A percentile compares a stretch with the other conserved stretches of the same genome.
Conservation (phyloP, 2,888 invertebrate species). For the Luffia ferchaultella region DNA sequence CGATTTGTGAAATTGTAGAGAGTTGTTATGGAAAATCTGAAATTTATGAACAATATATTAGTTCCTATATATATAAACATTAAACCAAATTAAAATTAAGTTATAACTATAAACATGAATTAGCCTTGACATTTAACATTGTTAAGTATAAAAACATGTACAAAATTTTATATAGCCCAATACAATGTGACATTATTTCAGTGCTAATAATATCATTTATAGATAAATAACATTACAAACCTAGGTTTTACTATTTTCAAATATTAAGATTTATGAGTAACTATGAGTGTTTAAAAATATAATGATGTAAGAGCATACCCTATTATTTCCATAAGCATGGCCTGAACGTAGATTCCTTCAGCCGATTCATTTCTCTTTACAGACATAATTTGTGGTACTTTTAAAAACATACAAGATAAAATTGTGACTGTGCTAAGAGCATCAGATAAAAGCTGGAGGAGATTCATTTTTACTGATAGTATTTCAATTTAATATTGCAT, state of each 20-base stretch:
- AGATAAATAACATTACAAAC: neutral
- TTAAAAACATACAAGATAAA: constrained; percentile 76
- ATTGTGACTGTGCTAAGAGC: constrained; percentile 78
- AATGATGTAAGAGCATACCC: constrained; percentile 59
- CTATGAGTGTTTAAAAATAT: neutral
- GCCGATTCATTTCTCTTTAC: constrained; percentile 71
- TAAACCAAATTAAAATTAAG: neutral
- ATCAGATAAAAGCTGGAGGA: constrained; percentile 27
- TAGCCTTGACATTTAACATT: neutral
- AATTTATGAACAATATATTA: constrained; percentile 26
- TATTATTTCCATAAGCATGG: constrained; percentile 72
- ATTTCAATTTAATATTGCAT: neutral
- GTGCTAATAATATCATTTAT: neutral
- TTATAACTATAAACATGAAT: neutral
- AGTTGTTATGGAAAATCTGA: constrained; percentile 81
- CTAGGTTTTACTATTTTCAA: neutral
- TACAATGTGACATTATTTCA: neutral
- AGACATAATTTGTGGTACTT: constrained; percentile 83
- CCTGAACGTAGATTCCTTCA: constrained; percentile 72
- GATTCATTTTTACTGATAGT: constrained; percentile 22
- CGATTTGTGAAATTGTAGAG: constrained; percentile 81
- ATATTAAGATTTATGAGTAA: neutral
- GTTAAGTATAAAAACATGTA: neutral
- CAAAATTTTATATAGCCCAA: neutral
- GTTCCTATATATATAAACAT: neutral